Conservation (phyloP, 2,888 invertebrate genomes). For the Torymus tubicola region DNA sequence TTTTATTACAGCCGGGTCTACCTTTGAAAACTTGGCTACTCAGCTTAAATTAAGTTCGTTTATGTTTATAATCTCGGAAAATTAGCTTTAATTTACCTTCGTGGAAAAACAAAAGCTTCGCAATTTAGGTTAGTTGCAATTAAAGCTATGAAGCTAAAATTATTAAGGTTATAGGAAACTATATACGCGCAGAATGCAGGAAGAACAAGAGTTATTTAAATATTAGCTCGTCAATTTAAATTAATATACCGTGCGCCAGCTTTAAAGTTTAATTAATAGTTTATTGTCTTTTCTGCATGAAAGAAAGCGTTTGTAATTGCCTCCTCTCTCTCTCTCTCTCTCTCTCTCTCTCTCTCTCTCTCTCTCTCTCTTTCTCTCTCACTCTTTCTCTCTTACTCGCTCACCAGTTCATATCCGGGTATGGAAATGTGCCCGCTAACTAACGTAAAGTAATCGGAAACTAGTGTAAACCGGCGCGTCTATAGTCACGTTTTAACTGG, state of each 20-base stretch:
- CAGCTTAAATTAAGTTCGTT: background rate
- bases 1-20: no score
- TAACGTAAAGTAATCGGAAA: background rate
- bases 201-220: conserved; percentile 3
- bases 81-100: conserved; percentile 7
- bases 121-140: conserved; percentile 14
- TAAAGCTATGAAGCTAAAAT: background rate
- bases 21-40: no score
- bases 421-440: conserved; percentile 19
- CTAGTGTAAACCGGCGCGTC: no score
- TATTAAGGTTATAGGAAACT: background rate
- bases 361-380: background rate
- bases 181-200: background rate
- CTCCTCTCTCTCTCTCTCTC: no score
- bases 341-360: no score
- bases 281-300: conserved; percentile 25
- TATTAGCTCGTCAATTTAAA: conserved; percentile 22
- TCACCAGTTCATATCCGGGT: conserved; percentile 18
- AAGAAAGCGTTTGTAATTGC: conserved; percentile 23
- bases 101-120: background rate
- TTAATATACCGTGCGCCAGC: conserved; percentile 4
- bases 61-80: background rate
- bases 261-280: conserved; percentile 24
- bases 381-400: no score
- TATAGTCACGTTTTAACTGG: no score